Evolutionary conservation across 2,797 vertebrate species (phyloP), one percentile per base, ranked within the genome.

Genomic region (Mallotus villosus): DNA sequence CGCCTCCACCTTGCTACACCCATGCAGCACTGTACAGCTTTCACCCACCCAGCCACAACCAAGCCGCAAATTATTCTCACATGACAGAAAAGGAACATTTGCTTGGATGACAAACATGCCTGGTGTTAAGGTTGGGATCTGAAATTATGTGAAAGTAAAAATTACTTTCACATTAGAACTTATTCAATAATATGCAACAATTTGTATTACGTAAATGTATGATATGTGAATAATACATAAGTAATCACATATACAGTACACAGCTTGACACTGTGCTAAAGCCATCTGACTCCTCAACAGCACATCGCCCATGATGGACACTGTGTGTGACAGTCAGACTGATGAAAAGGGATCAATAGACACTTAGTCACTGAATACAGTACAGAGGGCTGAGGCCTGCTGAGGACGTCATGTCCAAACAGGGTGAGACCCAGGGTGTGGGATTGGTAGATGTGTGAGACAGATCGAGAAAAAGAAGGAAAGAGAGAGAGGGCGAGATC

Each of bases 51-150:
- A 49, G 70, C 83, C 87, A 78, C 76, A 89, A 86, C 81, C 81
- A 81, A 88, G 81, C 87, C 89, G 84, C 89, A 91, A 86, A 89
- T 91, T 83, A 88, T 89, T 90, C 84, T 84, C 2, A 53, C 78
- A 68, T 72, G 80, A 34, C 74, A 78, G 70, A 86, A 17, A 53
- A 17, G 5, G 14, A 53, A 53, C 16, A n/a, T 17, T n/a, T 53
- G 51, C 51, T n/a, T 53, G 8, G 51, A 53, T n/a, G 3, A 53
- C 19, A n/a, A 17, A n/a, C 19, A 53, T 53, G 19, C 51, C n/a
- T 41, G 0, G 37, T 41, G 37, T 41, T 11, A 41, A 41, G 8
- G 8, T 41, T 12, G 8, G 8, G 37, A 41, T 41, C 37, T 41
- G 37, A 41, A 41, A n/a, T n/a, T 12, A 41, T 12, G 37, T 12